phyloP scores from a whole-genome alignment of 2,888 invertebrate genomes.

The Cephus spinipes region DNA sequence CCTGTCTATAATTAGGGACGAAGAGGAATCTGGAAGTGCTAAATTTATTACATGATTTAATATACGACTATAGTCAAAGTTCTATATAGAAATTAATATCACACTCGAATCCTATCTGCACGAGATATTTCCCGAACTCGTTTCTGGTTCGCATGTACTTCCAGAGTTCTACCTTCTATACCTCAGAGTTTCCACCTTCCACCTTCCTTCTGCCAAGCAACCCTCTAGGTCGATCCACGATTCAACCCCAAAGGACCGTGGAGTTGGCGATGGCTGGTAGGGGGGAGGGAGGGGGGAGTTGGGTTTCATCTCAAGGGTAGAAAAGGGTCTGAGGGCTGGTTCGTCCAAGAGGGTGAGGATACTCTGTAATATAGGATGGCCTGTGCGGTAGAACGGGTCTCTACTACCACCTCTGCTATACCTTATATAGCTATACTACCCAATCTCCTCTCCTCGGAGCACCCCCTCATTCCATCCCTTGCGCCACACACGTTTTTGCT shows the following conservation, averaged over 20 bases:
- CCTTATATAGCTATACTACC: constrained; percentile 34
- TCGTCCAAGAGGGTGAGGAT: constrained; percentile 42
- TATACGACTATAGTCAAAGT: background rate
- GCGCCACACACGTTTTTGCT: constrained; percentile 47
- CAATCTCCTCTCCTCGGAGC: constrained; percentile 32
- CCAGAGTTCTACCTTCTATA: constrained; percentile 32
- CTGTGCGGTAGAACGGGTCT: constrained; percentile 61
- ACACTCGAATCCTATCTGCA: constrained; percentile 42
- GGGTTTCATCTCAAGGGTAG: constrained; percentile 63
- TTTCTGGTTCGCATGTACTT: constrained; percentile 58
- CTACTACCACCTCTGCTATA: constrained; percentile 40
- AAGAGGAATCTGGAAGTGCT: too few relatives aligned
- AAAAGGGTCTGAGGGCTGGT: constrained; percentile 26
- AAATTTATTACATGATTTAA: too few relatives aligned
- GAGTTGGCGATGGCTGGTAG: constrained; percentile 44
- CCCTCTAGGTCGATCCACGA: constrained; percentile 33
- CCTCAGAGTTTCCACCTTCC: background rate
- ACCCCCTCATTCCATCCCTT: constrained; percentile 17
- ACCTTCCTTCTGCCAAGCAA: constrained; percentile 13
- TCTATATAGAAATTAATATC: constrained; percentile 55
- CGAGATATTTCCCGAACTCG: constrained; percentile 53
- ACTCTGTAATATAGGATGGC: constrained; percentile 62
- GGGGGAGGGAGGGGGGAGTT: constrained; percentile 36
- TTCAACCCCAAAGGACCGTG: constrained; percentile 56
- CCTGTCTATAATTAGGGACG: too few relatives aligned